These are phyloP conservation scores for Spatula versicolor DNA, from an alignment of 2,797 vertebrate species.

Conservation along the genomic window DNA sequence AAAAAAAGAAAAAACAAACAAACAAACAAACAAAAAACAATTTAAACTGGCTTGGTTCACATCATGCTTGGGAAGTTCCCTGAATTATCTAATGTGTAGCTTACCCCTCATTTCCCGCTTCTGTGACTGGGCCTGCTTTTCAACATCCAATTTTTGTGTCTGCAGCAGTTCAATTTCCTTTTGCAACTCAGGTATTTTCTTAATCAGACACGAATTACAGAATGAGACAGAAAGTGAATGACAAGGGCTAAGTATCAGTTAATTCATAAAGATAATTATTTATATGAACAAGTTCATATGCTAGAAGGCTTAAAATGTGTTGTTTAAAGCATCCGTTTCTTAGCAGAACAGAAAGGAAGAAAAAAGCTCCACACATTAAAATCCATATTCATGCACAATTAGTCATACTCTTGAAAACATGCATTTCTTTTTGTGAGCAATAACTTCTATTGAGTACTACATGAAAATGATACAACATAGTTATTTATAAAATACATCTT, in stretches of 20 bases:
- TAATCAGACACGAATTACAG: constrained; percentile 1
- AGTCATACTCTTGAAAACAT: not conserved
- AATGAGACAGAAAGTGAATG: not conserved
- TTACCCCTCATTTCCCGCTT: constrained; percentile 90
- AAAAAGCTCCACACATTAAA: not conserved
- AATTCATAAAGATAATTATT: not conserved
- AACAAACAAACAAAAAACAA: too few relatives aligned
- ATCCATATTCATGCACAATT: not conserved
- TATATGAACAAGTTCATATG: not conserved
- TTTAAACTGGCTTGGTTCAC: not conserved
- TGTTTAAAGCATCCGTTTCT: not conserved
- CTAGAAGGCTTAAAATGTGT: not conserved
- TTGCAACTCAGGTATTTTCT: constrained; percentile 90
- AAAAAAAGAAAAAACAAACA: too few relatives aligned
- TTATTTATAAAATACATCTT: not conserved
- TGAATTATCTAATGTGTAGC: not conserved
- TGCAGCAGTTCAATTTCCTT: constrained; percentile 90
- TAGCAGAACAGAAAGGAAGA: not conserved
- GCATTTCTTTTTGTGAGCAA: not conserved
- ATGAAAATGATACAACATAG: not conserved
- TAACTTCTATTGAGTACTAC: not conserved
- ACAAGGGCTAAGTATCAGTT: not conserved
- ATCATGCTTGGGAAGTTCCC: rapidly evolving
- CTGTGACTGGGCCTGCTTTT: constrained; percentile 86
- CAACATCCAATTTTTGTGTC: constrained; percentile 83